A percentile compares a stretch with the other conserved stretches of the same genome.
phyloP scores from a whole-genome alignment of 2,888 invertebrate genomes.

The Pasiphila rectangulata region DNA sequence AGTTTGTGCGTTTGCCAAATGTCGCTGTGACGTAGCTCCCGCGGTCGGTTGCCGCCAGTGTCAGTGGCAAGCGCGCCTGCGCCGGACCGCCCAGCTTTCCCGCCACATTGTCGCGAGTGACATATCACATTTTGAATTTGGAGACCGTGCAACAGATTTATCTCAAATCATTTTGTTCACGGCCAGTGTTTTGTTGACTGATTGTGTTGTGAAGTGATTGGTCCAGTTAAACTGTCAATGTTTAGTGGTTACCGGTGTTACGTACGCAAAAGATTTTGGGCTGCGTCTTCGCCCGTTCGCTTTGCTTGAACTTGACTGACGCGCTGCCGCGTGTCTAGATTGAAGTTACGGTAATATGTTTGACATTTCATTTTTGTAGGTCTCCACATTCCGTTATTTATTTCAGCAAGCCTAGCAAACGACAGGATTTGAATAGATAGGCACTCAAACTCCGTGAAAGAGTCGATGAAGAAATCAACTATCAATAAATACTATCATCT shows the following conservation, averaged over 20 bases:
- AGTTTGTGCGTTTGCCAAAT: conserved; percentile 50
- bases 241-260: conserved; percentile 41
- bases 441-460: no score
- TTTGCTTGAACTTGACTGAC: no score
- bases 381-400: no score
- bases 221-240: conserved; percentile 39
- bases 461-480: no score
- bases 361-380: conserved; percentile 1
- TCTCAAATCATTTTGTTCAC: conserved; percentile 27
- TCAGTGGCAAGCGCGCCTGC: conserved; percentile 66
- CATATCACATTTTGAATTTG: conserved; percentile 49
- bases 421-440: no score
- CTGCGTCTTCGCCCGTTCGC: no score
- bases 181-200: conserved; percentile 38
- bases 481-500: no score
- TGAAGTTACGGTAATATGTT: conserved; percentile 46
- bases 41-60: conserved; percentile 55
- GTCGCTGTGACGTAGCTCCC: conserved; percentile 43
- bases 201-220: conserved; percentile 42
- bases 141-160: conserved; percentile 37
- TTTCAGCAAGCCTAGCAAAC: no score
- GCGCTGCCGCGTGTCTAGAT: no score
- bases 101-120: conserved; percentile 63
- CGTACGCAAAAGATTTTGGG: conserved; percentile 42
- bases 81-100: conserved; percentile 61